Evolutionary conservation across 2,797 vertebrate genomes (phyloP), one percentile per base, ranked within the genome.

Genomic region (Micropoecilia bifurca): DNA sequence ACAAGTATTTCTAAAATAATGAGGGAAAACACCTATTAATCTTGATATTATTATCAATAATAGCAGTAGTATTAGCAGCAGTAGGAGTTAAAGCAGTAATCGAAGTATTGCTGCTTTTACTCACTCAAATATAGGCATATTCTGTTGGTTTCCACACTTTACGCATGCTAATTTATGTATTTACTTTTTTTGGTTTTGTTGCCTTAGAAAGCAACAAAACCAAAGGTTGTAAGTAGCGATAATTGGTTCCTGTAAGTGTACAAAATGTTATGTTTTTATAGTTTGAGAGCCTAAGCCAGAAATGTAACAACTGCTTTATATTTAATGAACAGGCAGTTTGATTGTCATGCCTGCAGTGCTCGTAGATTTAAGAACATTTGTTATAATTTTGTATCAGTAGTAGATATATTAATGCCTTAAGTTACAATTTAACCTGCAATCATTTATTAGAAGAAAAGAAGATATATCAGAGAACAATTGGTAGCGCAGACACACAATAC

Each of bases 1-100:
- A 45, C 33, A 72, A 61, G 77, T 33, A n/a, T 20, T 30, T 81
- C 22, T 77, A 78, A 83, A 80, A 87, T 39, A 79, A 83, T 8
- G 10, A n/a, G 10, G 43, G 13, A 7, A 14, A 36, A 22, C 59
- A 6, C 14, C 30, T 36, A 20, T 63, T 36, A 9, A 33, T 22
- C 33, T 66, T 66, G 61, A 66, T 39, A 66, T 20, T 66, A 39
- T 20, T 39, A 8, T 66, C 36, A 66, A 66, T 39, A 22, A 22
- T 18, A 63, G 18, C 8, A 39, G 33, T 22, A 20, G 6, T 22
- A 66, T 4, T 18, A 33, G 14, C 30, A 8, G 18, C 8, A 39
- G 33, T 10, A 9, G 61, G 61, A 39, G 61, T 36, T 4, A 4
- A 8, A 66, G 57, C 30, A 61, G 13, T 33, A 33, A 7, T 33